Base-by-base conservation (phyloP, 2,113 vertebrate species). In the Hemibagrus wyckioides region DNA sequence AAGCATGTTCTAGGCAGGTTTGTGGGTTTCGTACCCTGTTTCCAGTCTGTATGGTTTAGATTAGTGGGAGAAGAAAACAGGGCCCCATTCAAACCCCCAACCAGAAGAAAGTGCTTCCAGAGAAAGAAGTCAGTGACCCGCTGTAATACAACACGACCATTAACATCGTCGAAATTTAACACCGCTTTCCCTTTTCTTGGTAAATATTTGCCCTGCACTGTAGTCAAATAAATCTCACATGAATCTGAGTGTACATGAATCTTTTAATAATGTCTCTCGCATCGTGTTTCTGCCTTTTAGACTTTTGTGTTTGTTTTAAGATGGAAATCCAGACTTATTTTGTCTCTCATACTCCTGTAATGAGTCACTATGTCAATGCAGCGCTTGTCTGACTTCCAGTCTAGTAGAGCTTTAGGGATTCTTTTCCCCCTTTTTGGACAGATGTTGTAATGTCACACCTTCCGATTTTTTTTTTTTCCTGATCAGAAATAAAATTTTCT, bases 21-120 rank as follows among this genome's bases (percentile, higher is more conserved):
- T 33, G 75, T 84, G 88, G 89, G 41, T 75, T 90, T 88, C 41
- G 63, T 59, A 54, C 84, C 71, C 63, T 23, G 21, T 85, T 84
- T 90, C 56, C 54, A 59, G 48, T 67, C 25, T 1, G 80, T 73
- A 86, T 88, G 89, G 84, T 88, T 54, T 86, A n/a, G 65, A 86
- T 88, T 90, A 90, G 85, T 44, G 36, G 61, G 36, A 59, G 52
- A 48, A n/a, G 50, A 57, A 63, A 63, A 50, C 73, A 67, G 80
- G 79, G 67, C 19, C 80, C 67, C 28, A 59, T 85, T 89, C 54
- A 23, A 30, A 44, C 44, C 39, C 41, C 39, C 41, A 80, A 83
- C 63, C 82, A 77, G 33, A 80, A 84, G 80, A 80, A 67, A 61
- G 9, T 28, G 30, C 48, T 15, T 61, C 48, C 7, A 41, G 28